Conservation (phyloP, 2,113 vertebrate species). For the Zootoca vivipara region DNA sequence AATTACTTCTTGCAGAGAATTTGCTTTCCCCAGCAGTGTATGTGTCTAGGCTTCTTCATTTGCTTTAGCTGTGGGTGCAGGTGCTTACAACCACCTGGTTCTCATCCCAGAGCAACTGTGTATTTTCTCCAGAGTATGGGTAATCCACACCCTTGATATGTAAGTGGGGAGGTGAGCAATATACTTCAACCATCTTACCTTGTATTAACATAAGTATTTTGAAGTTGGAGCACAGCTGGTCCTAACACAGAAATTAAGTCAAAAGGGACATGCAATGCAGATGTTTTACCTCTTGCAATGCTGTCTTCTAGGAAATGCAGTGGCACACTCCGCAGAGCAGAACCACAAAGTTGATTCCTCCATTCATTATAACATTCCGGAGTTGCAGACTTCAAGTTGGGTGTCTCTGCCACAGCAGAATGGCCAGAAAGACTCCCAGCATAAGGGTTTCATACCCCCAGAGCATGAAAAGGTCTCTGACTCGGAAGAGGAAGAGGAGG, state of each 20-base stretch:
- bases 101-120: background rate
- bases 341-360: slow-evolving; percentile 90
- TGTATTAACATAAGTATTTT: background rate
- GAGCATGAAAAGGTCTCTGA: slow-evolving; percentile 81
- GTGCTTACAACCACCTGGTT: background rate
- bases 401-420: slow-evolving; percentile 81
- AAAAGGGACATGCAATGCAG: background rate
- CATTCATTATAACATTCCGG: slow-evolving; percentile 97
- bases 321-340: slow-evolving; percentile 81
- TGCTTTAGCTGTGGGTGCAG: background rate
- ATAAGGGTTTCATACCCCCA: slow-evolving; percentile 67
- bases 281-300: background rate
- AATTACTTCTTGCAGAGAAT: background rate
- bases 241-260: background rate
- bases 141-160: background rate
- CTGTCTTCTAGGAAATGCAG: slow-evolving; percentile 72
- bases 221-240: background rate
- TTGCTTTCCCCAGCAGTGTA: background rate
- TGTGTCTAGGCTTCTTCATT: background rate
- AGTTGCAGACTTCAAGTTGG: slow-evolving; percentile 84
- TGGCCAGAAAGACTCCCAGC: slow-evolving; percentile 82
- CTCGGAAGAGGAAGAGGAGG: slow-evolving; percentile 79
- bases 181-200: background rate
- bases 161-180: background rate
- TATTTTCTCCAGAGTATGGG: background rate